These are phyloP conservation scores for Galeopterus variegatus DNA, from an alignment of 2,113 vertebrate species.

Conservation along the genomic window DNA sequence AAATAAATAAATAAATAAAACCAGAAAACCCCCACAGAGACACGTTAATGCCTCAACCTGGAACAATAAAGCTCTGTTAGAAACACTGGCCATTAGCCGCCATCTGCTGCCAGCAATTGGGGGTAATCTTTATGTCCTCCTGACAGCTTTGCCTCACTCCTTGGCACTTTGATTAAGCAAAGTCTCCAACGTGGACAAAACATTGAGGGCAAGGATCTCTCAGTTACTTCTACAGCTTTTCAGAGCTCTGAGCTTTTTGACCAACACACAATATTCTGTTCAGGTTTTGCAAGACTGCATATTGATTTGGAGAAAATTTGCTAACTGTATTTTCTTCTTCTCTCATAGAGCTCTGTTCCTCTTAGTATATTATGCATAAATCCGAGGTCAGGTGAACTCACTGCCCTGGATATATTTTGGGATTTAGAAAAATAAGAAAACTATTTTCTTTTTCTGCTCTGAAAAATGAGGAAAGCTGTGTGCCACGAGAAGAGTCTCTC, in stretches of 20 bases:
- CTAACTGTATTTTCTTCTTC: conserved; percentile 72
- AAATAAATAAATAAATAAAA: conserved; percentile 79
- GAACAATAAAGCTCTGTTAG: conserved; percentile 86
- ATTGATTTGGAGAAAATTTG: conserved; percentile 55
- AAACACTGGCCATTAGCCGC: conserved; percentile 87
- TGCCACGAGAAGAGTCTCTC: neutral
- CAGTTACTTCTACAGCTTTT: neutral
- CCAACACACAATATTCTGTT: conserved; percentile 33
- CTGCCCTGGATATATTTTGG: conserved; percentile 81
- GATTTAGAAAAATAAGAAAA: conserved; percentile 84
- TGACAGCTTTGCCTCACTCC: conserved; percentile 84
- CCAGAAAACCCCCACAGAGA: conserved; percentile 60
- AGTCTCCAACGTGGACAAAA: conserved; percentile 48
- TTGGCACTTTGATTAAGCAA: conserved; percentile 67
- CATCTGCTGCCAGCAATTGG: conserved; percentile 86
- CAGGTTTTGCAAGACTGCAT: conserved; percentile 55
- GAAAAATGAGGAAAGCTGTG: conserved; percentile 68
- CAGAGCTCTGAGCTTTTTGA: conserved; percentile 24
- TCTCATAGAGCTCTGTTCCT: conserved; percentile 71
- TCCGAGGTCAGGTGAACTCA: conserved; percentile 76
- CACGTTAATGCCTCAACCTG: conserved; percentile 83
- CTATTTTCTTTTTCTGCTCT: conserved; percentile 69
- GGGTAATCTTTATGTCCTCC: conserved; percentile 86
- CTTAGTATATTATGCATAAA: conserved; percentile 82
- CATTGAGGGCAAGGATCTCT: conserved; percentile 48